These are phyloP conservation scores for Brachypteracias leptosomus DNA, from an alignment of 2,113 vertebrate species.

Conservation along the genomic window DNA sequence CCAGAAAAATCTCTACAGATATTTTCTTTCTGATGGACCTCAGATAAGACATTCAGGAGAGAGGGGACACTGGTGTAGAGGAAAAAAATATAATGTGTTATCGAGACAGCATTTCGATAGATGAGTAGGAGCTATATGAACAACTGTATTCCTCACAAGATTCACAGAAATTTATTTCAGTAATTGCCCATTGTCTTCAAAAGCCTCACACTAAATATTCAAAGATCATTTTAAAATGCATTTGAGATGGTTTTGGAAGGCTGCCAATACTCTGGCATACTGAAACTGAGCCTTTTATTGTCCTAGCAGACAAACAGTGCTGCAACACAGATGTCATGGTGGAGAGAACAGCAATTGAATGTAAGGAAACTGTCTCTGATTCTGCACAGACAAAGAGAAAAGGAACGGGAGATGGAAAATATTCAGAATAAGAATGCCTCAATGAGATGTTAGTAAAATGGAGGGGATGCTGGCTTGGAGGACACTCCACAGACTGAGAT, in stretches of 20 bases:
- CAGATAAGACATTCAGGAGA: not conserved
- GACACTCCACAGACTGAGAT: not conserved
- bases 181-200: not conserved
- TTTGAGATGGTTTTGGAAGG: not conserved
- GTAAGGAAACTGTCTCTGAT: not conserved
- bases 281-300: not conserved
- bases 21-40: not conserved
- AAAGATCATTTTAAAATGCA: not conserved
- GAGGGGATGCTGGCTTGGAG: not conserved
- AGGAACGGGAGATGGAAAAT: not conserved
- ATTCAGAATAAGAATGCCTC: not conserved
- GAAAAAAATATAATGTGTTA: not conserved
- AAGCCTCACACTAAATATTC: not conserved
- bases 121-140: not conserved
- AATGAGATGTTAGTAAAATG: not conserved
- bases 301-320: not conserved
- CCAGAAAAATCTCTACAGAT: not conserved
- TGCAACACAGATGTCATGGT: not conserved
- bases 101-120: not conserved
- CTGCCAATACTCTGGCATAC: not conserved
- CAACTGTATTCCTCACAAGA: not conserved
- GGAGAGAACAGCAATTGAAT: not conserved
- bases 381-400: not conserved
- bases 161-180: not conserved
- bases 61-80: accelerated